Base-by-base conservation (phyloP, 2,113 vertebrate genomes). In the Microtus ochrogaster region DNA sequence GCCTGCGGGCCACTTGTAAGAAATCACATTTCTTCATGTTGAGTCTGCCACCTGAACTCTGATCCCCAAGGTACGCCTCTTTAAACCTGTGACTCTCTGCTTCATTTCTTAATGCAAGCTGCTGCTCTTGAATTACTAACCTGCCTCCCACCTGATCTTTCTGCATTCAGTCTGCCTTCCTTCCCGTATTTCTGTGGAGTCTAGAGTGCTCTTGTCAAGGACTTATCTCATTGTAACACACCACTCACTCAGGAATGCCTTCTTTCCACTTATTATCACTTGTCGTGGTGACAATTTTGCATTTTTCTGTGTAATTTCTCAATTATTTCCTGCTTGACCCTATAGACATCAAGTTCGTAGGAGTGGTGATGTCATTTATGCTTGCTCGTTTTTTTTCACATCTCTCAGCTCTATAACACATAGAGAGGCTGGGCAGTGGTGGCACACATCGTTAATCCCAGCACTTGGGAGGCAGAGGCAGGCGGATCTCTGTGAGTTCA, bases 251-350 rank as follows among this genome's bases (percentile, higher is more conserved):
- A 12, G 77, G 90, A 44, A 66, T 72, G 68, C 81, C 86, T 96
- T 82, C 76, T 86, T 52, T 81, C 61, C n/a, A 61, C 95, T 96
- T 97, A 30, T 44, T 16, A 10, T 91, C 44, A 76, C 93, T 85
- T 77, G 83, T 39, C 49, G 22, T 41, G 39, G 63, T 73, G 44
- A 44, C 73, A 79, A 1, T 84, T 52, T 93, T 72, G 63, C 6
- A 90, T 85, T 94, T 94, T 52, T 82, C 47, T 52, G 22, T 88
- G 78, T n/a, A 47, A 58, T 70, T 94, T 91, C 65, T 86, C 85
- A 77, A 10, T 89, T 78, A 78, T 90, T 63, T 13, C 52, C 77
- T 86, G 88, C 49, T 63, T 96, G 95, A 86, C 33, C 63, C 47
- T 58, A 2, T 65, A 65, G 83, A 87, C 52, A 74, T 33, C 33